Evolutionary conservation across 2,113 vertebrate species (phyloP), one percentile per base, ranked within the genome.

Genomic region (Larimichthys crocea): DNA sequence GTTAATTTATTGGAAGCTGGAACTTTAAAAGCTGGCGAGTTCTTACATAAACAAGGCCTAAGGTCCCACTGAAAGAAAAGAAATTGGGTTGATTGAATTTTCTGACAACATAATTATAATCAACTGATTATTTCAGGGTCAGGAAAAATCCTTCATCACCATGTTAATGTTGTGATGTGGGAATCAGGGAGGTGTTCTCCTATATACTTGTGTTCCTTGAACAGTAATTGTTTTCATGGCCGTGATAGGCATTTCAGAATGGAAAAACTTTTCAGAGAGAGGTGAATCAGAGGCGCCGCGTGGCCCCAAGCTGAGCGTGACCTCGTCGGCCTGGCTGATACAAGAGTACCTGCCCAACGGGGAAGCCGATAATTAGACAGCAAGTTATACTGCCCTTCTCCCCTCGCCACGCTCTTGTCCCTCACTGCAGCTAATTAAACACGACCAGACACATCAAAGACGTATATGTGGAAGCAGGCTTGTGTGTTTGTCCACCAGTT

Each of bases 301-400:
- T 56, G 26, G 87, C 88, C 79, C 55, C 70, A 16, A 84, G 84
- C 80, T 35, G 59, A 81, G 79, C 12, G 46, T 5, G 68, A 91
- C 89, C 81, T 82, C 60, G 17, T 24, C 69, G 48, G 77, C 60
- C 80, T 11, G 46, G 24, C 62, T 79, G 71, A 83, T 85, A 79
- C 31, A n/a, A 75, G 46, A 74, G 53, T 44, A 87, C 82, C 86
- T 86, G 80, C 79, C 76, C 73, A 2, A 68, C 55, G 56, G 70
- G 79, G 64, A 57, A 44, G 52, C 76, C 57, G 44, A 75, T 92
- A 89, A 91, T 87, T 89, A 84, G 80, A 52, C 56, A 75, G 65
- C 50, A 12, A 61, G 70, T 80, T 72, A 71, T 19, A 61, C 22
- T 19, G 73, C 73, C 49, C 60, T 8, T 64, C 56, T 60, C 70